Evolutionary conservation across 2,797 vertebrate genomes (phyloP), one percentile per base, ranked within the genome.

Genomic region (Hemitrygon akajei): DNA sequence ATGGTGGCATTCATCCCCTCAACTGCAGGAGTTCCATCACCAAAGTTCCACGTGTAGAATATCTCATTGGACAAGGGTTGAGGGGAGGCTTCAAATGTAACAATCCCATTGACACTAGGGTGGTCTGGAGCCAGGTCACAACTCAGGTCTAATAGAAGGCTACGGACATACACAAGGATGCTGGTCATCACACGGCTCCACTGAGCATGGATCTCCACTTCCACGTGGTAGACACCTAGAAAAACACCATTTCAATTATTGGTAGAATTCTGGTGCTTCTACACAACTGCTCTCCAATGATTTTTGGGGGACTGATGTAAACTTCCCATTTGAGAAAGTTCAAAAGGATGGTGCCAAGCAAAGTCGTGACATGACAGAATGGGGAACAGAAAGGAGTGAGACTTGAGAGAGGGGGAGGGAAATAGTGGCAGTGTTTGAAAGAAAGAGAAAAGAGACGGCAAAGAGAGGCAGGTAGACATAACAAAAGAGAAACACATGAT

Each of bases 11-110:
- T 27, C 63, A n/a, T 3, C 58, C 94, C 95, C 73, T 94, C 95
- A 56, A 95, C 60, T 40, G 94, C 30, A n/a, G 94, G 34, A 12
- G 96, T 96, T 37, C 94, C 94, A 10, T 97, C 97, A 0, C 95
- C 96, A 94, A 97, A 97, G 94, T 96, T 95, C 97, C 97, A 98
- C 0, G 89, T 95, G 94, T 96, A 97, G 77, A 95, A 4, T 0
- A 96, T 91, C 22, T 94, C 94, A 1, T 94, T 93, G 22, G 93
- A 9, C 4, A 95, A 95, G 0, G 97, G 97, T 82, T 95, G 94
- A 12, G 95, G 77, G 0, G 94, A 94, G 1, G 96, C 96, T 94
- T 97, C 95, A 71, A 98, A 95, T 37, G 94, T 14, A 58, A 97
- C 60, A 7, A 94, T 94, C n/a, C 96, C 94, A 80, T 95, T 94